phyloP scores from a whole-genome alignment of 2,113 vertebrate species.

The Paramormyrops kingsleyae region DNA sequence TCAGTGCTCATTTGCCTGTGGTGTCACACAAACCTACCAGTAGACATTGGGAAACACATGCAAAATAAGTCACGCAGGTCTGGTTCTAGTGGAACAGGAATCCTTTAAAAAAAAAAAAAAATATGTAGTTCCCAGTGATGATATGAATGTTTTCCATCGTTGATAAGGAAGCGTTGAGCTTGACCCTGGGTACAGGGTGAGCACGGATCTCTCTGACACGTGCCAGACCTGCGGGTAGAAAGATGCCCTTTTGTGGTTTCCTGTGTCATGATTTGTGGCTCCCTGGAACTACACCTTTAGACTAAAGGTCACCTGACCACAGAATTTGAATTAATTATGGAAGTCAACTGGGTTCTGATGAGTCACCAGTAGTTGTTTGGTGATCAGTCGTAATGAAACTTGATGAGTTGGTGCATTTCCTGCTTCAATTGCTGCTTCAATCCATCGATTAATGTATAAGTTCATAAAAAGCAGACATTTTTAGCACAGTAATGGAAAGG shows the following conservation, averaged over 20 bases:
- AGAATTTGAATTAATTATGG: constrained; percentile 15
- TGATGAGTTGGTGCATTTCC: not conserved
- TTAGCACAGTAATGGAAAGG: not conserved
- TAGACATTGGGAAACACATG: constrained; percentile 44
- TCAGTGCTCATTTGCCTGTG: constrained; percentile 28
- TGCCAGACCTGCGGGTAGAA: not conserved
- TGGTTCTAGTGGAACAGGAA: not conserved
- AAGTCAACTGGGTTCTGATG: not conserved
- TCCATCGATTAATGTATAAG: not conserved
- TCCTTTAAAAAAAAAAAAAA: not conserved
- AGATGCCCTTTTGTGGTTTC: not conserved
- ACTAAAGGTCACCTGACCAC: constrained; percentile 10
- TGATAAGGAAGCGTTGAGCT: not conserved
- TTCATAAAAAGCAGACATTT: not conserved
- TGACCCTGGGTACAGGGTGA: not conserved
- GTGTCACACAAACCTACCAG: not conserved
- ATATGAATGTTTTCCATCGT: not conserved
- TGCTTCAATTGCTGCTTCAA: not conserved
- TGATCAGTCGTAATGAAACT: not conserved
- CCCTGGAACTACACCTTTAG: not conserved
- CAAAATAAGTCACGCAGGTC: constrained; percentile 34
- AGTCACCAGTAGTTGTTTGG: not conserved
- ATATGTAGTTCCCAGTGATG: not conserved
- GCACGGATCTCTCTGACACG: not conserved
- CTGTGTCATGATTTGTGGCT: constrained; percentile 16